These are phyloP conservation scores for Burhinus bistriatus DNA, from an alignment of 2,113 vertebrate species.

Conservation along the genomic window DNA sequence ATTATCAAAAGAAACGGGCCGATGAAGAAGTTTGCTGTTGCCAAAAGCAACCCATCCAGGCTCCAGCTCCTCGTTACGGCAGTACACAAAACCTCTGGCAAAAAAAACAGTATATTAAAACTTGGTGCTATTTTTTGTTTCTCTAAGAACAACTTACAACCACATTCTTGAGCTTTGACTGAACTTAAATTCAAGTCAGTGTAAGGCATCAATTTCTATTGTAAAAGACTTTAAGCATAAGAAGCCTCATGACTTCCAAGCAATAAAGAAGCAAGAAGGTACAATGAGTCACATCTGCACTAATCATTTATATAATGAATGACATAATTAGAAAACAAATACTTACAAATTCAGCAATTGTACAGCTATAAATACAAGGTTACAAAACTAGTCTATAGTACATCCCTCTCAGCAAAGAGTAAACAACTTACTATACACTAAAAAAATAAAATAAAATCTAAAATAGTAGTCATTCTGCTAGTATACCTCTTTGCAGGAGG, in stretches of 20 bases:
- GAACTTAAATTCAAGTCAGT: neutral
- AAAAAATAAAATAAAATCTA: neutral
- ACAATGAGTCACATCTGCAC: neutral
- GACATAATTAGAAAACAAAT: constrained; percentile 5
- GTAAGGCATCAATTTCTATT: neutral
- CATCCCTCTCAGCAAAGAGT: neutral
- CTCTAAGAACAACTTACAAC: neutral
- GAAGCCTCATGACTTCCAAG: neutral
- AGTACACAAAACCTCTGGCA: constrained; percentile 94
- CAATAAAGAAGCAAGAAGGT: neutral
- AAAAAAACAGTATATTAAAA: neutral
- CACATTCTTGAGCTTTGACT: neutral
- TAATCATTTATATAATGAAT: neutral
- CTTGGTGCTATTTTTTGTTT: neutral
- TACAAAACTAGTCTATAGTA: neutral
- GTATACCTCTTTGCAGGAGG: neutral
- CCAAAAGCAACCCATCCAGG: constrained; percentile 92
- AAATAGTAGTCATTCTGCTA: neutral
- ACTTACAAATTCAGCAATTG: neutral
- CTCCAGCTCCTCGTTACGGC: constrained; percentile 94
- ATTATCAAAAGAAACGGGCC: constrained; percentile 93
- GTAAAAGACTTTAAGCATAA: neutral
- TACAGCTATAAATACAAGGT: neutral
- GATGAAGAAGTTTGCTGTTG: constrained; percentile 84
- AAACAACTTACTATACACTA: neutral